Percentiles rank a stretch among this genome's conserved stretches.
These are phyloP conservation scores for Mionectes olivaceus DNA, from an alignment of 2,797 vertebrate genomes.

Conservation along the genomic window DNA sequence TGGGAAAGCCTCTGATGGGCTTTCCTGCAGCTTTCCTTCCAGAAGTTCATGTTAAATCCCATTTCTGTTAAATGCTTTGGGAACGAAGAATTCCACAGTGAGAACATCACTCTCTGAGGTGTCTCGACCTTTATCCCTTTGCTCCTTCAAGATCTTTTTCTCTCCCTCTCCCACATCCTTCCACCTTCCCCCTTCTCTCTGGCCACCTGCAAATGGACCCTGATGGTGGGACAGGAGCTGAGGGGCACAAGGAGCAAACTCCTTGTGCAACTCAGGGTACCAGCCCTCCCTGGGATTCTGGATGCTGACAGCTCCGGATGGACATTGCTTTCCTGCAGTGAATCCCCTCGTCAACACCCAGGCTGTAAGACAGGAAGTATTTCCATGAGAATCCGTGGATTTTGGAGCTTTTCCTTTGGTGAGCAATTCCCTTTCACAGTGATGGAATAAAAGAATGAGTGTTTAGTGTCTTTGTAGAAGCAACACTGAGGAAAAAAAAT, in stretches of 20 bases:
- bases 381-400: neutral
- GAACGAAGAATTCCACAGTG: neutral
- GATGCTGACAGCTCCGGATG: neutral
- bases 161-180: neutral
- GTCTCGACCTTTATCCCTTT: neutral
- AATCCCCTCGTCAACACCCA: neutral
- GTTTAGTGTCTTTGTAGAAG: neutral
- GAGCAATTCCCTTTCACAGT: neutral
- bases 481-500: neutral
- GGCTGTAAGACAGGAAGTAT: neutral
- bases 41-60: neutral
- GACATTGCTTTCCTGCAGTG: neutral
- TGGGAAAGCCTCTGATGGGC: neutral
- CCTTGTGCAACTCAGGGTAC: neutral
- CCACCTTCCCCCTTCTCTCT: neutral
- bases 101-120: fast-evolving
- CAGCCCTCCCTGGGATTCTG: neutral
- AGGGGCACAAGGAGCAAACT: neutral
- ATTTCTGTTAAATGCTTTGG: neutral
- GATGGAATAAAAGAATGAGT: neutral
- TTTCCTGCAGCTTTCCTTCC: neutral
- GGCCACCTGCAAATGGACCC: fast-evolving
- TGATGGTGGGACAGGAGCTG: fast-evolving
- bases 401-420: neutral
- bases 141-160: neutral